Evolutionary conservation across 1,140 invertebrate species (phyloP), one percentile per base, ranked within the genome.

Genomic region (Cyclina sinensis): DNA sequence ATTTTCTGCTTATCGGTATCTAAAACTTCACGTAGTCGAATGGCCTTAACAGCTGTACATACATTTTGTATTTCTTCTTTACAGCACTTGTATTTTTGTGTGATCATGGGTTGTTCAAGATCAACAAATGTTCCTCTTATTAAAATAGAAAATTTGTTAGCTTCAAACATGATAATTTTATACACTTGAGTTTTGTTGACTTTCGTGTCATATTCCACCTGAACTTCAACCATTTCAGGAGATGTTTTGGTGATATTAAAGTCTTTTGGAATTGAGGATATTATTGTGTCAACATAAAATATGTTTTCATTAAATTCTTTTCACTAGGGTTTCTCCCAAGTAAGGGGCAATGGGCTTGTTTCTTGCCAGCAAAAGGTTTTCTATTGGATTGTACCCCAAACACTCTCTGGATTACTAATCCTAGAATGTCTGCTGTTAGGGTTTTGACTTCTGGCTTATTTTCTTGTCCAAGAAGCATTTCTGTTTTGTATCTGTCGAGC

Each of bases 341-440:
- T 35, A 62, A 81, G 57, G 79, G 54, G n/a, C 62, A 81, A 62
- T 62, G n/a, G 32, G 79, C 30, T 35, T 62, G 51, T 81, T 81
- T 81, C 51, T 37, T 62, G 35, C 57, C 79, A 11, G 57, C 57
- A 62, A 65, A 81, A 4, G 39, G 7, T 32, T 81, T 81, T 30
- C 79, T 81, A 24, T 62, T 59, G 59, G 79, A 24, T 62, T 81
- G 59, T 11, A 81, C 12, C 14, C 24, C 18, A 24, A 81, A 81
- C 4, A 81, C 51, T 32, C 54, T 59, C 35, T 81, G 79, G 59
- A 81, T 7, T 14, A 81, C 39, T 62, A 18, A 35, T 27, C 79
- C 54, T n/a, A 80, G 46, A 27, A 35, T 51, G 14, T 81, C 54
- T 5, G 4, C 27, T 3, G 51, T 81, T 30, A 62, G 7, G 5